Evolutionary conservation across 2,888 invertebrate genomes (phyloP).

Genomic region (Lissocephala sabroskyi): DNA sequence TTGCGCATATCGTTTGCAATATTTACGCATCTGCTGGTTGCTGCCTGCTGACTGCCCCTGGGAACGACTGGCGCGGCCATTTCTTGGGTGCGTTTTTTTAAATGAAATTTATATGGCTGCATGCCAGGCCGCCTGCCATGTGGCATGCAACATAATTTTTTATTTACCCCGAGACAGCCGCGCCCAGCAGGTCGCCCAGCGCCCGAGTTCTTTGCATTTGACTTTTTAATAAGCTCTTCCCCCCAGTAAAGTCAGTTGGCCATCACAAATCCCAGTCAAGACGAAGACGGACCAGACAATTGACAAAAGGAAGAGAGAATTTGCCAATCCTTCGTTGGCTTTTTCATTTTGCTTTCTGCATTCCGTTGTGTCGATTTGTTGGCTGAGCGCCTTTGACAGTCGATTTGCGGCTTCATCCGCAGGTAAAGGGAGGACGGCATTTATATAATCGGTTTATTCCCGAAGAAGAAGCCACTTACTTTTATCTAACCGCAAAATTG

Average conservation of each 20-base stretch:
- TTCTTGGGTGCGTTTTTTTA: conserved; percentile 7
- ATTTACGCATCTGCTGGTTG: conserved; percentile 20
- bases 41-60: too few relatives aligned
- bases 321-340: too few relatives aligned
- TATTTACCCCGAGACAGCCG: conserved; percentile 34
- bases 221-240: conserved; percentile 16
- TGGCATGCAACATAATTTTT: conserved; percentile 50
- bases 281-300: too few relatives aligned
- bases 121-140: conserved; percentile 35
- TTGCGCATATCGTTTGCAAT: conserved; percentile 27
- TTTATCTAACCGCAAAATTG: conserved; percentile 24
- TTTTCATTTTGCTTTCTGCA: too few relatives aligned
- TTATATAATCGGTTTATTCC: too few relatives aligned
- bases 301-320: too few relatives aligned
- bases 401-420: too few relatives aligned
- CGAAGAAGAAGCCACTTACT: too few relatives aligned
- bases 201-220: conserved; percentile 1
- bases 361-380: too few relatives aligned
- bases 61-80: not conserved
- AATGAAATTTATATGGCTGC: conserved; percentile 45
- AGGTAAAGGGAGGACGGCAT: too few relatives aligned
- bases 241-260: conserved; percentile 14
- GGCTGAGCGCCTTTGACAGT: too few relatives aligned
- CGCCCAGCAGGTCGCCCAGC: conserved; percentile 23
- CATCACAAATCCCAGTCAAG: too few relatives aligned